Conservation (phyloP, 2,113 vertebrate genomes). For the Catharus minimus region DNA sequence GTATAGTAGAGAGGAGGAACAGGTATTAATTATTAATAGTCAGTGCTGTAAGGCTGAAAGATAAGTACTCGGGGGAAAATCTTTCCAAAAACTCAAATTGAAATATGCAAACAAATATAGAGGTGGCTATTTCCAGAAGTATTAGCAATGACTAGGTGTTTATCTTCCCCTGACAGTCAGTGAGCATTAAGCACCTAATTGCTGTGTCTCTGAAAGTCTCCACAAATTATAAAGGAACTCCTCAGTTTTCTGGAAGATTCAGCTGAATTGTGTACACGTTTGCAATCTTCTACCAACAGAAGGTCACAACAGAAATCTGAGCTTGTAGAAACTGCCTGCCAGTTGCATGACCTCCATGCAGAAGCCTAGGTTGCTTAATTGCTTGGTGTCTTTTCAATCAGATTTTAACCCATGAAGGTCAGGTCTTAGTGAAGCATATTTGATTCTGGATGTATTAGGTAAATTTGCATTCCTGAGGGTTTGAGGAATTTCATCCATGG, state of each 20-base stretch:
- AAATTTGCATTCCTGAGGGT: not conserved
- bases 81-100: not conserved
- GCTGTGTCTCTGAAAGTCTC: not conserved
- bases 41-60: not conserved
- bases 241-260: conserved; percentile 22
- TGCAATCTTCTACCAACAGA: not conserved
- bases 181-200: conserved; percentile 3
- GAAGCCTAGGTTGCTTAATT: not conserved
- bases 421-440: not conserved
- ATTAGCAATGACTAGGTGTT: not conserved
- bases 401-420: not conserved
- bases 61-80: conserved; percentile 41
- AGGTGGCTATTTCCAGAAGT: conserved; percentile 16
- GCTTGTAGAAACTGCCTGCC: not conserved
- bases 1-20: not conserved
- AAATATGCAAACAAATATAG: conserved; percentile 31
- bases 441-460: not conserved
- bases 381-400: not conserved
- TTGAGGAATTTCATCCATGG: not conserved
- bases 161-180: conserved; percentile 1
- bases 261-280: not conserved
- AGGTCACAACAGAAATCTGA: conserved; percentile 25
- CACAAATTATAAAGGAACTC: not conserved
- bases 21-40: conserved; percentile 56
- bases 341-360: not conserved